These are phyloP conservation scores for Hyperoplus lanceolatus DNA, from an alignment of 2,797 vertebrate genomes.

Conservation along the genomic window DNA sequence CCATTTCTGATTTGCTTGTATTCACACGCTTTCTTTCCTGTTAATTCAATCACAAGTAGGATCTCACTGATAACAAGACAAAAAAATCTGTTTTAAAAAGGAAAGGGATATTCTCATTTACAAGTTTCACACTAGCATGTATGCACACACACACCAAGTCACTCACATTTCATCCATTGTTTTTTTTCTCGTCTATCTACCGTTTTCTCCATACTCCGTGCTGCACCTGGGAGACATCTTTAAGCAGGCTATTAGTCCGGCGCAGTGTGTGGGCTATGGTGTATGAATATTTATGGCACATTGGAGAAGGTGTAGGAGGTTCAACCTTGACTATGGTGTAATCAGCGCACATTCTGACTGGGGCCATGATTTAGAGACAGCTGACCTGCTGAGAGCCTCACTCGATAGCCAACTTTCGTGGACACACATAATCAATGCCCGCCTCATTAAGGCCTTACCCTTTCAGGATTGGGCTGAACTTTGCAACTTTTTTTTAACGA, in stretches of 20 bases:
- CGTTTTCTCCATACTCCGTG: slow-evolving; percentile 34
- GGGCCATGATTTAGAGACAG: slow-evolving; percentile 81
- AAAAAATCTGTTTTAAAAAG: slow-evolving; percentile 28
- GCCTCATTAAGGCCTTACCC: slow-evolving; percentile 82
- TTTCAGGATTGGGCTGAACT: slow-evolving; percentile 79
- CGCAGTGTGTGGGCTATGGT: slow-evolving; percentile 76
- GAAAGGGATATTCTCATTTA: slow-evolving; percentile 31
- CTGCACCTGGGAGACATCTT: slow-evolving; percentile 72
- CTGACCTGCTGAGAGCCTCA: slow-evolving; percentile 75
- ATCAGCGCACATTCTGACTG: slow-evolving; percentile 80
- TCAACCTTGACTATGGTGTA: slow-evolving; percentile 84
- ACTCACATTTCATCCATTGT: slow-evolving; percentile 17
- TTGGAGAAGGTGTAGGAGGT: slow-evolving; percentile 82
- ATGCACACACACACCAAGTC: neutral
- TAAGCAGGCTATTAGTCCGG: slow-evolving; percentile 78
- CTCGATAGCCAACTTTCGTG: slow-evolving; percentile 76
- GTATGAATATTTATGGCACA: slow-evolving; percentile 87
- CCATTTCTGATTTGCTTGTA: slow-evolving; percentile 50
- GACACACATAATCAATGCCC: slow-evolving; percentile 85
- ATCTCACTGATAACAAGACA: slow-evolving; percentile 6
- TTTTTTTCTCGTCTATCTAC: slow-evolving; percentile 23
- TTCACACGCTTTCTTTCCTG: slow-evolving; percentile 16
- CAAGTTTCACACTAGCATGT: slow-evolving; percentile 27
- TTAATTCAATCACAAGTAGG: slow-evolving; percentile 50
- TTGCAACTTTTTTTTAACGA: slow-evolving; percentile 80